Evolutionary conservation across 1,140 invertebrate genomes (phyloP), one percentile per base, ranked within the genome.

Genomic region (Habropoda laboriosa): DNA sequence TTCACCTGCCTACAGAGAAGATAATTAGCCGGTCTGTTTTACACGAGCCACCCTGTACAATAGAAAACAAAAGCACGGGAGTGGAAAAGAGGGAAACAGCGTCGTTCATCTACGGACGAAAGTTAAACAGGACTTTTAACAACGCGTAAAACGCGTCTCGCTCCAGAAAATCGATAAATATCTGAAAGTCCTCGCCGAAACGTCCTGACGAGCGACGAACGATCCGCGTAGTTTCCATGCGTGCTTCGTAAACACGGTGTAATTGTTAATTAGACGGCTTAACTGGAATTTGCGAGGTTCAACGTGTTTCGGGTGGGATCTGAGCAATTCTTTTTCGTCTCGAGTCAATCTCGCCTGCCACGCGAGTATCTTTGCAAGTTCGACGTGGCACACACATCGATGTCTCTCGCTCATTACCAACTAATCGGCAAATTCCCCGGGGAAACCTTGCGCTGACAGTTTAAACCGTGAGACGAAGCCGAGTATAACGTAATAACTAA

Each of bases 371-470:
- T 18, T 47, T 12, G 10, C 57, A 3, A 45, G 3, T 27, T 51
- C 16, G 7, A 35, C 42, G 51, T 45, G 74, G n/a, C n/a, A 58
- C 74, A 71, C 55, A 47, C 24, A 57, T 67, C 49, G 47, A n/a
- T n/a, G 55, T 4, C 12, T 35, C 47, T 47, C 57, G 40, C 42
- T 18, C 32, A n/a, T 24, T 64, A 60, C 51, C 49, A 73, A 58
- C 61, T 66, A 83, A 83, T 79, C 55, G 55, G 68, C 57, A 49
- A 82, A 78, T 79, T 83, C 67, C 35, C 63, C 38, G 32, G 12
- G 61, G 68, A 79, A 83, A 63, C 24, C 72, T 32, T 27, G 55
- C 45, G 63, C 32, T 55, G 67, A 73, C 74, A 60, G 72, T 82
- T 82, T 55, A 61, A 73, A 83, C 42, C 49, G 61, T 55, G 49